Evolutionary conservation across 2,113 vertebrate genomes (phyloP).

Genomic region (Craseonycteris thonglongyai): DNA sequence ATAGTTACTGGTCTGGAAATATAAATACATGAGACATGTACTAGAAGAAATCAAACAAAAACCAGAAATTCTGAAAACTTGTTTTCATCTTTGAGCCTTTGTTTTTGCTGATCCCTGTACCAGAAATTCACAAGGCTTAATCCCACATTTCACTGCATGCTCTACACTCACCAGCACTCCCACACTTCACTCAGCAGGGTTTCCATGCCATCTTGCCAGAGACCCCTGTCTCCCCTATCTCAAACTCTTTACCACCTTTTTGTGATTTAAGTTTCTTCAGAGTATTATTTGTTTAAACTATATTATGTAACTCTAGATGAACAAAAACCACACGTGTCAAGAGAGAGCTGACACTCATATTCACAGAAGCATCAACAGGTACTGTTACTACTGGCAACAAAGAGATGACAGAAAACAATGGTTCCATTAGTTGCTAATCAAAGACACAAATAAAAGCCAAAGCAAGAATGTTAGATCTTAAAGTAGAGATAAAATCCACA

Average conservation of each 20-base stretch:
- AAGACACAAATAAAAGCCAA: background rate
- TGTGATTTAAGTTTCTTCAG: background rate
- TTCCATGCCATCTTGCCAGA: background rate
- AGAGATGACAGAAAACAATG: background rate
- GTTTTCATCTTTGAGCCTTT: background rate
- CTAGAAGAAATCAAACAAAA: background rate
- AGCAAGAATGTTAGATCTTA: background rate
- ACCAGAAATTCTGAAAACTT: background rate
- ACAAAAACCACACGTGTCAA: background rate
- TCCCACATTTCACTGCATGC: too few relatives aligned
- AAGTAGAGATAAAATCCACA: background rate
- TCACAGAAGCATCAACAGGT: background rate
- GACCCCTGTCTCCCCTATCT: background rate
- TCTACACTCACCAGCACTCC: background rate
- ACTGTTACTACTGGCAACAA: background rate
- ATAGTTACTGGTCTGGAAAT: background rate
- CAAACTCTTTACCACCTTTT: background rate
- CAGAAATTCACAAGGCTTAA: background rate
- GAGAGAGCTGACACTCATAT: background rate
- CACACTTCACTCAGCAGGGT: background rate
- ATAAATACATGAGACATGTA: background rate
- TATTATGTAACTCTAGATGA: background rate
- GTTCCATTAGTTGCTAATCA: background rate
- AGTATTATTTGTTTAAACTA: background rate
- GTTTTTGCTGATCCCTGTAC: background rate